Evolutionary conservation across 2,888 invertebrate genomes (phyloP), one percentile per base, ranked within the genome.

Genomic region (Agonopterix arenella): DNA sequence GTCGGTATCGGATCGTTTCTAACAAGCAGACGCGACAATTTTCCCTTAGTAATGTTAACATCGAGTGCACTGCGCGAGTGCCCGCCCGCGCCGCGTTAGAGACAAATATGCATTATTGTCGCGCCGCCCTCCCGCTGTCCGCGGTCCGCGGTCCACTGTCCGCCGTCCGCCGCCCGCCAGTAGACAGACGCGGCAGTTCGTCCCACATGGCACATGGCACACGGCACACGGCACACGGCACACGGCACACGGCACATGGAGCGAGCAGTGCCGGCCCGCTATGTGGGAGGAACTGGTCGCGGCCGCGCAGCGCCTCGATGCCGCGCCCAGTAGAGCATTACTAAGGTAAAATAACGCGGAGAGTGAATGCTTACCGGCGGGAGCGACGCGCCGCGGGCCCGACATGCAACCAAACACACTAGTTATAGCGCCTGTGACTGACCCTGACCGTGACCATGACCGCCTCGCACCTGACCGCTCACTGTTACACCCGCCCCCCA

Each of bases 21-120:
- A 52, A 58, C 56, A 47, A 76, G 80, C 76, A 80, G 70, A 70
- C 80, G 79, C 77, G 80, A 76, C 76, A 70, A 80, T 82, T 85
- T 88, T 84, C 83, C 88, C 88, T 89, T 88, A 88, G 88, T 88
- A 89, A 86, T 86, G 85, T 80, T 68, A 73, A 63, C 57, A 57
- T 62, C 55, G 59, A 58, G 60, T 55, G 46, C 45, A 56, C 59
- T 46, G 55, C 60, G 58, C 57, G 53, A 60, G 58, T 59, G 66
- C 63, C 28, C 28, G n/a, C n/a, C n/a, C n/a, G n/a, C n/a, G n/a
- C n/a, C n/a, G 28, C 28, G 28, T 28, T 80, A 81, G 83, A 80
- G 74, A 70, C 83, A 82, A 84, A 85, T 84, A 86, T 84, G 86
- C 85, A 85, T 84, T 83, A 83, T 76, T 61, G 46, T 41, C 10